Conservation (phyloP, 1,140 invertebrate species). For the Pogonomyrmex barbatus region DNA sequence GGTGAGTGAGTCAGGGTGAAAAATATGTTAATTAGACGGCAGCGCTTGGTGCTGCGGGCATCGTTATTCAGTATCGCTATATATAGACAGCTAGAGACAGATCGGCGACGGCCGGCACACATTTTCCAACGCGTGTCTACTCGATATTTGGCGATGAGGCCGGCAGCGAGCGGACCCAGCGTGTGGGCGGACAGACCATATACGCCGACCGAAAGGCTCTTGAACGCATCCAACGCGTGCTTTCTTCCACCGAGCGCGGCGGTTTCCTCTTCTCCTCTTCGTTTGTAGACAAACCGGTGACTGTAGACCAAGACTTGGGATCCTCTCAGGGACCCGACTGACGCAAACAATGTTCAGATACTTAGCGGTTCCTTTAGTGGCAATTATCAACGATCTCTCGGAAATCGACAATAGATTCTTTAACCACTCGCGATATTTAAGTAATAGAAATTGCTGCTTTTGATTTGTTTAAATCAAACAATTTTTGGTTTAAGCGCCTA, state of each 20-base stretch:
- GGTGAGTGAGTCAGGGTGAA: conserved; percentile 72
- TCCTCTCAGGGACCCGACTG: conserved; percentile 7
- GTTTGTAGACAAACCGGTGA: conserved; percentile 32
- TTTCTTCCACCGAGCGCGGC: conserved; percentile 67
- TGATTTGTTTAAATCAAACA: neutral
- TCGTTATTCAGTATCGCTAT: conserved; percentile 79
- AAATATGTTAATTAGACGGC: conserved; percentile 75
- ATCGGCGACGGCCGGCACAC: conserved; percentile 57
- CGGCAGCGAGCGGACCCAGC: conserved; percentile 69
- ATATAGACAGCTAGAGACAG: conserved; percentile 79
- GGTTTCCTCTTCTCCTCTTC: conserved; percentile 32
- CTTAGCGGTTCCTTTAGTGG: conserved; percentile 4
- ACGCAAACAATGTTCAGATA: conserved; percentile 1
- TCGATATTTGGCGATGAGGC: conserved; percentile 83
- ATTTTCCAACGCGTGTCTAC: conserved; percentile 75
- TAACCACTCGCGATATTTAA: neutral
- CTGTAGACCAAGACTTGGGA: neutral
- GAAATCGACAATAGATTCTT: neutral
- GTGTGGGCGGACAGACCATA: conserved; percentile 82
- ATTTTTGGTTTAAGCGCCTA: neutral
- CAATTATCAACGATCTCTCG: neutral
- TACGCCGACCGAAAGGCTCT: conserved; percentile 77
- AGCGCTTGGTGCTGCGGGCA: conserved; percentile 31
- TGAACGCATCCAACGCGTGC: conserved; percentile 78
- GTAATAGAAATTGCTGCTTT: neutral